Conservation (phyloP, 2,888 invertebrate species). For the Latrodectus elegans region DNA sequence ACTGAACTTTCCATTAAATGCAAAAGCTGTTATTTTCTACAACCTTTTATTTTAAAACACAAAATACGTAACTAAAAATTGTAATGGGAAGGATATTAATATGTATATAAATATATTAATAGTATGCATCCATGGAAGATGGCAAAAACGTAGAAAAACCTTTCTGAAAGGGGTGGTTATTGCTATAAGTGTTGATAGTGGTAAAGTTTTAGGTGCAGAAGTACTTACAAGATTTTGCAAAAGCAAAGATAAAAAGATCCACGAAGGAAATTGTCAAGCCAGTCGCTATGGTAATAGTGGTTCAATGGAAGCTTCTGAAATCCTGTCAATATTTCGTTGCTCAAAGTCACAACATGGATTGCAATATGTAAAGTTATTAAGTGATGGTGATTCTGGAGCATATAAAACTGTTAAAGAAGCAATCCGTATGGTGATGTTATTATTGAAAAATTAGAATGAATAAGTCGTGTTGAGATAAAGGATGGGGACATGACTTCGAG, state of each 20-base stretch:
- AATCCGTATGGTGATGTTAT: constrained; percentile 7
- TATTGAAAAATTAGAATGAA: neutral
- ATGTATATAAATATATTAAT: too few relatives aligned
- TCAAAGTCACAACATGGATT: neutral
- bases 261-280: neutral
- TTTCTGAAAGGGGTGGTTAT: neutral
- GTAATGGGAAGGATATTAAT: too few relatives aligned
- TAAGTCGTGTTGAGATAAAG: neutral
- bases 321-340: neutral
- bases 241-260: neutral
- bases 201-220: neutral
- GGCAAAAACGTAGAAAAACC: neutral
- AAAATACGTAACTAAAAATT: too few relatives aligned
- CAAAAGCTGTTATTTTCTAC: too few relatives aligned
- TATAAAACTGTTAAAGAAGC: neutral
- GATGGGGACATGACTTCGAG: neutral
- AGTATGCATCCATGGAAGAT: neutral
- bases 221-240: neutral
- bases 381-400: constrained; percentile 1
- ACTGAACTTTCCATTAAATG: too few relatives aligned
- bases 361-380: neutral
- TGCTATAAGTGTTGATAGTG: neutral
- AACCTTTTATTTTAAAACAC: too few relatives aligned
- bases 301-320: constrained; percentile 1
- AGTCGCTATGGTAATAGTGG: neutral